These are phyloP conservation scores for Myripristis murdjan DNA, from an alignment of 2,797 vertebrate genomes.

Conservation along the genomic window DNA sequence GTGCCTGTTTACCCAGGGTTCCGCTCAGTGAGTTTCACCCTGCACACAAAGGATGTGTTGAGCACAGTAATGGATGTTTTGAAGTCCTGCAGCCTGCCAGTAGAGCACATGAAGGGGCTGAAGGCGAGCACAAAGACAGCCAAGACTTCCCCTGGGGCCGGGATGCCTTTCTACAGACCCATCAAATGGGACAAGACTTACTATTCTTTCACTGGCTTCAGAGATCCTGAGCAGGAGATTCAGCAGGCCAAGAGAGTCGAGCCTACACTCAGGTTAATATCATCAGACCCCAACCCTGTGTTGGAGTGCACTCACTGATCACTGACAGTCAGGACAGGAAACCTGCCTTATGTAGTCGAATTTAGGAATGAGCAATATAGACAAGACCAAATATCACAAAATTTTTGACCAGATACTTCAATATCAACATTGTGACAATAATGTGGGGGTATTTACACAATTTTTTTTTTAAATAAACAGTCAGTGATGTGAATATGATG, in stretches of 20 bases:
- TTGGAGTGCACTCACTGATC: neutral
- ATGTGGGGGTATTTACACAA: too few relatives aligned
- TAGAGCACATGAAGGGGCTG: conserved; percentile 89
- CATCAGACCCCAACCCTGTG: neutral
- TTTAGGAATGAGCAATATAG: too few relatives aligned
- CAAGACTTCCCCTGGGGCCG: conserved; percentile 61
- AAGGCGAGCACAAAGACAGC: conserved; percentile 57
- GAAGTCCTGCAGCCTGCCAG: conserved; percentile 93
- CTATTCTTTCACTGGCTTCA: conserved; percentile 95
- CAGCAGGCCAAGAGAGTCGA: conserved; percentile 90
- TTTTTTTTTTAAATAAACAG: too few relatives aligned
- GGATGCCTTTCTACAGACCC: conserved; percentile 86
- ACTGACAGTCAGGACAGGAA: neutral
- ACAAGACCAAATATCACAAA: too few relatives aligned
- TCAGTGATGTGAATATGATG: too few relatives aligned
- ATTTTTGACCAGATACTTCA: too few relatives aligned
- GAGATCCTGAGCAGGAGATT: conserved; percentile 94
- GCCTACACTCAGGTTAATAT: conserved; percentile 88
- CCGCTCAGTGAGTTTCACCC: conserved; percentile 93
- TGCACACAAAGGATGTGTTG: conserved; percentile 90
- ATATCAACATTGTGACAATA: too few relatives aligned
- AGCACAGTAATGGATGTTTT: conserved; percentile 93
- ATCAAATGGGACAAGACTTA: conserved; percentile 97
- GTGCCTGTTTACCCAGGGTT: conserved; percentile 87
- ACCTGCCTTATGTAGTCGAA: too few relatives aligned